Base-by-base conservation (phyloP, 2,113 vertebrate genomes). In the Myotis yumanensis region DNA sequence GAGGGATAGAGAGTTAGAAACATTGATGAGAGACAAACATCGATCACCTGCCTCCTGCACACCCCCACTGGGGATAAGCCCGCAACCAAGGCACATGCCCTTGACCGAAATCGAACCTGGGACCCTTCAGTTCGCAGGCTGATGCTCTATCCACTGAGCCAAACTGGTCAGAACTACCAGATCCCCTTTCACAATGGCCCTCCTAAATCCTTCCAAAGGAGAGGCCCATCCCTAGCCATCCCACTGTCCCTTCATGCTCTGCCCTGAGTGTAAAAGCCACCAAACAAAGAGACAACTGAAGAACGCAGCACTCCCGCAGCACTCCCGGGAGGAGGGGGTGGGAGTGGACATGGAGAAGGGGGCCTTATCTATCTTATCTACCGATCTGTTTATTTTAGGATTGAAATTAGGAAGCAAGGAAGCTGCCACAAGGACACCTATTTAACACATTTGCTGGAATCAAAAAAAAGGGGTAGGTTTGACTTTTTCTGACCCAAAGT, bases 351-450 rank as follows among this genome's bases (percentile, higher is more conserved):
- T 2, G 5, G 8, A 87, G 77, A 81, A 77, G 37, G 32, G 35
- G 7, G 12, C 32, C 35, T 69, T 48, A 46, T 77, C 81, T 88
- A 2, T 35, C 73, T 84, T 76, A 75, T 11, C 30, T 2, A 52
- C 52, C 51, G 52, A 37, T 8, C 23, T 92, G 71, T 48, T 90
- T 86, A 54, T 59, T 95, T 86, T 69, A 89, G 62, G 52, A 18
- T 86, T 71, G 86, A 18, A 86, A 88, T 57, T 68, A 90, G 86
- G 73, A 86, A 95, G 15, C 72, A 43, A 81, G 57, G 62, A 87
- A 32, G 46, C 77, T 5, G 43, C 75, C 83, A 23, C n/a, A 71
- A 37, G 25, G 48, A 64, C 81, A 62, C 69, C 75, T 86, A 32
- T n/a, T 89, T 22, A 59, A 81, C 81, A 93, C 72, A 69, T 28